These are phyloP conservation scores for Drosophila navojoa DNA, from an alignment of 1,140 invertebrate species.

Conservation along the genomic window DNA sequence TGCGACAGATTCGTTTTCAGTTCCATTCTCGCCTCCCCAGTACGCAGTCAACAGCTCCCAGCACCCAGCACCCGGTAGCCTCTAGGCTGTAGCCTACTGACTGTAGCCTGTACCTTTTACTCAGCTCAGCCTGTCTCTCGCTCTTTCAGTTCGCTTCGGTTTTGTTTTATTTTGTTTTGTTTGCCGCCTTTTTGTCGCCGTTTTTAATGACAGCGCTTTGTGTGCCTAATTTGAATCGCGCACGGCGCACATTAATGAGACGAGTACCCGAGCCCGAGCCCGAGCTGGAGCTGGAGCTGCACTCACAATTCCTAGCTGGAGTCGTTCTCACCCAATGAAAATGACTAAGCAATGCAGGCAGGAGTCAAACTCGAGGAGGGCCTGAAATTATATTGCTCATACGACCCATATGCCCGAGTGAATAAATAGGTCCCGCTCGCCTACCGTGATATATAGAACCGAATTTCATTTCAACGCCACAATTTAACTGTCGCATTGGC, in stretches of 20 bases:
- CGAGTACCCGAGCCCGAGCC: conserved; percentile 10
- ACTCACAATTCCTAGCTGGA: background rate
- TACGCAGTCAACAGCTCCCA: background rate
- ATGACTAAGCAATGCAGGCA: conserved; percentile 7
- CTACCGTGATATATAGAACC: conserved; percentile 5
- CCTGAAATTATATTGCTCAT: conserved; percentile 40
- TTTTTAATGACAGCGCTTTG: conserved; percentile 74
- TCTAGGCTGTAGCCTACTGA: no score
- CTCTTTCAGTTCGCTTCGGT: background rate
- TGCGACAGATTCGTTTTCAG: conserved; percentile 70
- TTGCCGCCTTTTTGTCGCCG: conserved; percentile 37
- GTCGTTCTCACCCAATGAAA: background rate
- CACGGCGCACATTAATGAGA: conserved; percentile 73
- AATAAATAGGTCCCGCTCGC: conserved; percentile 49
- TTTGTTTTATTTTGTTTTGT: conserved; percentile 34
- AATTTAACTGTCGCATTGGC: conserved; percentile 58
- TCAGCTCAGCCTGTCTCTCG: background rate
- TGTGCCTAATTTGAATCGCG: conserved; percentile 75
- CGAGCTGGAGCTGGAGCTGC: background rate
- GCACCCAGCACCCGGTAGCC: background rate
- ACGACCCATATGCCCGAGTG: conserved; percentile 52
- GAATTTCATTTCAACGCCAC: conserved; percentile 61
- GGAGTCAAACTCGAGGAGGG: background rate
- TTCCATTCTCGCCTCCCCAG: background rate
- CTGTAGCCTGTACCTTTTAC: no score